Evolutionary conservation across 2,888 invertebrate species (phyloP).

Genomic region (Agrotis exclamationis): DNA sequence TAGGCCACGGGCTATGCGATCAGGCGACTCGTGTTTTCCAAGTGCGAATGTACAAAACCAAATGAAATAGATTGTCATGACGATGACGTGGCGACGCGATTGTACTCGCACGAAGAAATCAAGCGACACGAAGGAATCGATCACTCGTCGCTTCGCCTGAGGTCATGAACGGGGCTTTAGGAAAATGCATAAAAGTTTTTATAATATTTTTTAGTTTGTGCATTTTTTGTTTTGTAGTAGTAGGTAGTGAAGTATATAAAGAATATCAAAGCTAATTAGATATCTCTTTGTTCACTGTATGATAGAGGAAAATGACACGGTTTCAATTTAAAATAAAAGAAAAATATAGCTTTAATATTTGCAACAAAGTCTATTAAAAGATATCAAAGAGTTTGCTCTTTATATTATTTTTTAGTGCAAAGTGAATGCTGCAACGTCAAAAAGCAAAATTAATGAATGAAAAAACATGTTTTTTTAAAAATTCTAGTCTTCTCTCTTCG

Average conservation of each 20-base stretch:
- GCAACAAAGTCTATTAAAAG: background rate
- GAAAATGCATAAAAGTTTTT: constrained; percentile 1
- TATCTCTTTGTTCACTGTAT: background rate
- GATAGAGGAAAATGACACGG: too few relatives aligned
- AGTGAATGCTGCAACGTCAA: background rate
- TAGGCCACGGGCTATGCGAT: background rate
- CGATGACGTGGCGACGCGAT: too few relatives aligned
- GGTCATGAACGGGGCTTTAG: background rate
- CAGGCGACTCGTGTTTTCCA: background rate
- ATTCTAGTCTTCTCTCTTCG: constrained; percentile 8
- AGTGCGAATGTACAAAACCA: background rate
- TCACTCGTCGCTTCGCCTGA: too few relatives aligned
- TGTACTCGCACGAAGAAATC: too few relatives aligned
- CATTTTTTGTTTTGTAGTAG: background rate
- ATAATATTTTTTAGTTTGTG: background rate
- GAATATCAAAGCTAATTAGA: background rate
- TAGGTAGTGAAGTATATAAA: background rate
- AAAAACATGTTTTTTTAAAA: background rate
- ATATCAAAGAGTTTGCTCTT: constrained; percentile 2
- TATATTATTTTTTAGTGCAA: background rate
- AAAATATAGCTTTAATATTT: too few relatives aligned
- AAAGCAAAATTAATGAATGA: constrained; percentile 10
- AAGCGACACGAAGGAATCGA: too few relatives aligned
- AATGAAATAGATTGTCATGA: too few relatives aligned
- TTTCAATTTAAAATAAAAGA: background rate